These are phyloP conservation scores for Chaetophractus vellerosus DNA, from an alignment of 2,797 vertebrate genomes.

Conservation along the genomic window DNA sequence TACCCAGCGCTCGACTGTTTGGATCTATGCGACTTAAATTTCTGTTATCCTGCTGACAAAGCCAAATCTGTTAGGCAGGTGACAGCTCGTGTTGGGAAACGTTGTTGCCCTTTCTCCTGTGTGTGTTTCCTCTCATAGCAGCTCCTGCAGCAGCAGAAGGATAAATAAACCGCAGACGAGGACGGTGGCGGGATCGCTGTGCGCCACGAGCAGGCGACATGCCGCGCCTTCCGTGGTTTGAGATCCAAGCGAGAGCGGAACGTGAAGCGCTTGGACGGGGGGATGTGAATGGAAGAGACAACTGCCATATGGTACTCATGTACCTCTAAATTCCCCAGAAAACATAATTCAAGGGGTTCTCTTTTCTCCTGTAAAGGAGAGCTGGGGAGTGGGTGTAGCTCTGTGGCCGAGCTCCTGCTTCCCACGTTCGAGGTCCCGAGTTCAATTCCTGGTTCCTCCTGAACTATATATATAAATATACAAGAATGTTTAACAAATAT, in stretches of 20 bases:
- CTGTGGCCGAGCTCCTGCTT: too few species aligned
- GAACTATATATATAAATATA: not conserved
- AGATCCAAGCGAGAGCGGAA: not conserved
- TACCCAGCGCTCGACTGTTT: not conserved
- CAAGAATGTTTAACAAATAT: not conserved
- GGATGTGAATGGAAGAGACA: not conserved
- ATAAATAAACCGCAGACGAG: not conserved
- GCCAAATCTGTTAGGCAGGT: not conserved
- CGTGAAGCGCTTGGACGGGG: not conserved
- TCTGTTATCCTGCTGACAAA: not conserved
- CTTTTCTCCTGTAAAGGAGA: constrained; percentile 2
- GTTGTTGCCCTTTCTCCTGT: not conserved
- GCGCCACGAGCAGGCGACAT: not conserved
- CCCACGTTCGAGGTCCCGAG: too few species aligned
- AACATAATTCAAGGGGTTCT: not conserved
- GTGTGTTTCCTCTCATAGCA: constrained; percentile 15
- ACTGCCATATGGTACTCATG: not conserved
- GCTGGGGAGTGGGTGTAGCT: too few species aligned
- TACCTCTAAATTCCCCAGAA: not conserved
- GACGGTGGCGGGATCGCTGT: not conserved
- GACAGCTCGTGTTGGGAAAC: not conserved
- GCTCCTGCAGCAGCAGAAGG: not conserved
- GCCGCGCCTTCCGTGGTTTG: accelerated
- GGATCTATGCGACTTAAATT: not conserved
- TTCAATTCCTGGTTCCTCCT: too few species aligned